Percentiles rank a stretch among this genome's conserved stretches.
These are phyloP conservation scores for Trididemnum nubilum DNA, from an alignment of 23 tunicate species.

Conservation along the genomic window DNA sequence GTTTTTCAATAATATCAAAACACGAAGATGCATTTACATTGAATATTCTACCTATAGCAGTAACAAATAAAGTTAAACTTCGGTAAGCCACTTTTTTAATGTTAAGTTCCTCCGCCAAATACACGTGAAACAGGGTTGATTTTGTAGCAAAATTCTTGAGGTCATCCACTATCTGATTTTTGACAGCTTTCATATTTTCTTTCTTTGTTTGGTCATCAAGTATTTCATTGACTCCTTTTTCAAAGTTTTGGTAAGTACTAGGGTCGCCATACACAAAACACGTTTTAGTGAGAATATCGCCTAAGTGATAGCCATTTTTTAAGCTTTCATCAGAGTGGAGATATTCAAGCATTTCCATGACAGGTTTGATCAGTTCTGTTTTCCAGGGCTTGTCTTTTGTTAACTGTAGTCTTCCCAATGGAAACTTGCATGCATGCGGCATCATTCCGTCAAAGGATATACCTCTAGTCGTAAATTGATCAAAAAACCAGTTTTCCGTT, in stretches of 20 bases:
- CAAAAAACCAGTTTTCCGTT: not conserved
- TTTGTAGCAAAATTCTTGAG: not conserved
- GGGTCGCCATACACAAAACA: not conserved
- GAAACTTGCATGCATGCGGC: slow-evolving; percentile 10
- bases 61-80: not conserved
- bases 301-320: slow-evolving; percentile 13
- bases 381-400: not conserved
- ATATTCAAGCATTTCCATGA: slow-evolving; percentile 4
- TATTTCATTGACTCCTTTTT: not conserved
- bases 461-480: not conserved
- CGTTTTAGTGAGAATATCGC: slow-evolving; percentile 1
- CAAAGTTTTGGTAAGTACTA: not conserved
- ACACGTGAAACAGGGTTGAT: not conserved
- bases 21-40: not conserved
- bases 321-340: not conserved
- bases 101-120: not conserved
- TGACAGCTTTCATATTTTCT: not conserved
- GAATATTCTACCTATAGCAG: not conserved
- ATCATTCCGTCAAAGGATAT: slow-evolving; percentile 9
- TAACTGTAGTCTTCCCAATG: slow-evolving; percentile 4
- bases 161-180: not conserved
- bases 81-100: not conserved
- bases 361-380: slow-evolving; percentile 13
- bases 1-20: slow-evolving; percentile 4
- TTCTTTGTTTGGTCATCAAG: not conserved